A percentile compares a stretch with the other conserved stretches of the same genome.
phyloP scores from a whole-genome alignment of 2,113 vertebrate species.

The Pelobates fuscus region DNA sequence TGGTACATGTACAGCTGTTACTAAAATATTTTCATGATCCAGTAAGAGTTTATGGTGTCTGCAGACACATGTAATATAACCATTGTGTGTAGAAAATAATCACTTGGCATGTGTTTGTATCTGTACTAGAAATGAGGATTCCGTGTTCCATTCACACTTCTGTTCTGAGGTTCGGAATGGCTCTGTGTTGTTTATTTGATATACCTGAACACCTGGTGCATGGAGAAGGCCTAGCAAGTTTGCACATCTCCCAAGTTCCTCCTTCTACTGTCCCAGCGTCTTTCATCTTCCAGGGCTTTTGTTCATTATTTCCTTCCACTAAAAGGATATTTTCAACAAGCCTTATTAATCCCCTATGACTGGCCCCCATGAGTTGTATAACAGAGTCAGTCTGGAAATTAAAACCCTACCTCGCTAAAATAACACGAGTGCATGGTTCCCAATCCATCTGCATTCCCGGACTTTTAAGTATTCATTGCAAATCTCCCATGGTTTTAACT shows the following conservation, averaged over 20 bases:
- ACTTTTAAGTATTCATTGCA: slow-evolving; percentile 69
- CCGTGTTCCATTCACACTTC: neutral
- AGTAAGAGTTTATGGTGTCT: no score
- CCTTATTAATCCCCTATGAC: slow-evolving; percentile 46
- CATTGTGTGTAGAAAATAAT: neutral
- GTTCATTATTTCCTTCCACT: slow-evolving; percentile 40
- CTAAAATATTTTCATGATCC: no score
- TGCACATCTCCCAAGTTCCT: slow-evolving; percentile 43
- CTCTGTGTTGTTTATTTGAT: slow-evolving; percentile 48
- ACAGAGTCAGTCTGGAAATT: slow-evolving; percentile 20
- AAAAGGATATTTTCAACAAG: slow-evolving; percentile 50
- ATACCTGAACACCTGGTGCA: slow-evolving; percentile 43
- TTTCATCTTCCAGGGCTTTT: slow-evolving; percentile 34
- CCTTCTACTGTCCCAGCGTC: slow-evolving; percentile 26
- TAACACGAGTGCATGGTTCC: slow-evolving; percentile 51
- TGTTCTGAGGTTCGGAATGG: neutral
- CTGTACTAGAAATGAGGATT: neutral
- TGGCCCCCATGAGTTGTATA: slow-evolving; percentile 44
- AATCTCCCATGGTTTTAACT: slow-evolving; percentile 71
- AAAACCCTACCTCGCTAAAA: slow-evolving; percentile 47
- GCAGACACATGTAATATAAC: no score
- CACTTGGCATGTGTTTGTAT: neutral
- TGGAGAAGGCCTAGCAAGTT: slow-evolving; percentile 37
- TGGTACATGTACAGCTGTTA: no score
- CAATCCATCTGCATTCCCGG: slow-evolving; percentile 61